A percentile compares a stretch with the other conserved stretches of the same genome.
Conservation (phyloP, 2,888 invertebrate species). For the Adelphocoris suturalis region DNA sequence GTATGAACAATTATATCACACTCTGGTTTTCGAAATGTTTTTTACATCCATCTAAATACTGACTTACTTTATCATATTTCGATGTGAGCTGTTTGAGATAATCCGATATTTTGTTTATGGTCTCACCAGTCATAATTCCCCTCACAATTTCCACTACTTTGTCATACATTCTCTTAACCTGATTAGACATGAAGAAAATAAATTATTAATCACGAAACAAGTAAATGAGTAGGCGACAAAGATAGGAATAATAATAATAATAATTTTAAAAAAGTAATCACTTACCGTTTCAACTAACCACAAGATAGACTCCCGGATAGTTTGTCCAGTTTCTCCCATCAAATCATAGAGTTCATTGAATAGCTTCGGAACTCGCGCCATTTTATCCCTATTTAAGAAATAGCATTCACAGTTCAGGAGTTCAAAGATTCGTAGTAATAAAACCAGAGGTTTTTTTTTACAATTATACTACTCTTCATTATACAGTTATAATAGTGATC, state of each 20-base stretch:
- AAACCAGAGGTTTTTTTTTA: no score
- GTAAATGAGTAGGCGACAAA: neutral
- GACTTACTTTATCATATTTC: conserved; percentile 84
- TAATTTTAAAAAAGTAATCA: neutral
- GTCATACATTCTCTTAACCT: conserved; percentile 71
- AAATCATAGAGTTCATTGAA: conserved; percentile 91
- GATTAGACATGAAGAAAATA: neutral
- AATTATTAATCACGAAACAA: neutral
- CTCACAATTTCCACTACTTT: conserved; percentile 82
- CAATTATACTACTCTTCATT: no score
- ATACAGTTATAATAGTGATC: no score
- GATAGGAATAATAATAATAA: no score
- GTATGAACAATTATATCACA: no score
- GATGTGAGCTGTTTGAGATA: conserved; percentile 85
- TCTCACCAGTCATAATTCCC: conserved; percentile 86
- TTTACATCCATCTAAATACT: no score
- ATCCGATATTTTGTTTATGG: conserved; percentile 85
- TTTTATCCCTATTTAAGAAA: conserved; percentile 78
- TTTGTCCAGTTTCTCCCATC: conserved; percentile 91
- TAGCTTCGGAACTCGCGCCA: conserved; percentile 89
- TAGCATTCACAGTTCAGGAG: no score
- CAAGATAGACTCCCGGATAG: conserved; percentile 86
- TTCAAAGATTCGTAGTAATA: no score
- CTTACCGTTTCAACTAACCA: conserved; percentile 86
- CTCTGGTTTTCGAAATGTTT: no score